A percentile compares a stretch with the other conserved stretches of the same genome.
These are phyloP conservation scores for Nemapogon koenigi DNA, from an alignment of 2,888 invertebrate species.

Conservation along the genomic window DNA sequence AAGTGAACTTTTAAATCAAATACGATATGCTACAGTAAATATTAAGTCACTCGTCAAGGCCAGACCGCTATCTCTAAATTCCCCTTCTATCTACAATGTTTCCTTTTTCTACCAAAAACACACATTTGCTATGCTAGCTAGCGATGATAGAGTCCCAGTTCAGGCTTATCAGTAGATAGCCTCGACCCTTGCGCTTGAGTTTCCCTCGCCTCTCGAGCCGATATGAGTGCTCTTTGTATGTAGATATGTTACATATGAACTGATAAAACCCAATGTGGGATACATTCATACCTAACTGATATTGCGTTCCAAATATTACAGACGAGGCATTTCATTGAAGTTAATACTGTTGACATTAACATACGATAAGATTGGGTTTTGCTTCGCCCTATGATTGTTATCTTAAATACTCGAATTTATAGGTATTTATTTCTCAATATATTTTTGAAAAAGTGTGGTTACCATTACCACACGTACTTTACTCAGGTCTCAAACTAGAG, in stretches of 20 bases:
- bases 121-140: too few relatives aligned
- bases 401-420: not conserved
- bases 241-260: not conserved
- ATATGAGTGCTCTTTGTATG: not conserved
- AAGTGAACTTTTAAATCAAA: too few relatives aligned
- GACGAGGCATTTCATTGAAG: not conserved
- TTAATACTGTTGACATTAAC: not conserved
- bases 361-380: too few relatives aligned
- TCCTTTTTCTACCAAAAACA: too few relatives aligned
- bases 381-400: too few relatives aligned
- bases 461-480: too few relatives aligned
- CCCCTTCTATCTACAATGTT: too few relatives aligned
- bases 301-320: not conserved
- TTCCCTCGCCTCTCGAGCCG: slow-evolving; percentile 20
- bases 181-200: slow-evolving; percentile 51
- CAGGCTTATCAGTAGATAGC: slow-evolving; percentile 47
- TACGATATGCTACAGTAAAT: too few relatives aligned
- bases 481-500: too few relatives aligned
- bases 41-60: too few relatives aligned
- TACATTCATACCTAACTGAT: not conserved
- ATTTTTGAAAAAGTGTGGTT: not conserved
- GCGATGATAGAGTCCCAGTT: slow-evolving; percentile 29
- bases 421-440: not conserved
- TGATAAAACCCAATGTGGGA: not conserved
- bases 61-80: too few relatives aligned